Percentiles rank a stretch among this genome's conserved stretches.
phyloP scores from a whole-genome alignment of 1,140 invertebrate genomes.

The Chrysoperla carnea region DNA sequence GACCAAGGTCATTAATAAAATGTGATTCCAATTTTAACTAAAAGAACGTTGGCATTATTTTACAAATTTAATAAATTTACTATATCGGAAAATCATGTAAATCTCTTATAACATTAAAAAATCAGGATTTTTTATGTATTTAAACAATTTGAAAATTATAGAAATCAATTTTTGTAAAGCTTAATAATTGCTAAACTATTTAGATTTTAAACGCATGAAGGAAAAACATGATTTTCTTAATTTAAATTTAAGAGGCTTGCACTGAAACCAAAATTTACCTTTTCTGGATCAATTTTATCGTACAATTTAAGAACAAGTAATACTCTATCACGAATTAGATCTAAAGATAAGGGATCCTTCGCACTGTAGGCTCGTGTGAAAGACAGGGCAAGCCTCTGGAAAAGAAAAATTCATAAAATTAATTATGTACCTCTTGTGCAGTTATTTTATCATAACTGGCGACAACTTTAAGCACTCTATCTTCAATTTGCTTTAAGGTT shows the following conservation, averaged over 20 bases:
- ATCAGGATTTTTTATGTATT: too few species aligned
- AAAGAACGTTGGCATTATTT: slow-evolving; percentile 16
- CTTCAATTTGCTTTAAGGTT: slow-evolving; percentile 37
- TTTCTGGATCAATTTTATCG: slow-evolving; percentile 86
- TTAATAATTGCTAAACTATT: background rate
- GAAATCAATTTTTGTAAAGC: too few species aligned
- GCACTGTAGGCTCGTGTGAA: slow-evolving; percentile 50
- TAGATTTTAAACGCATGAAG: too few species aligned
- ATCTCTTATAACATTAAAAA: too few species aligned
- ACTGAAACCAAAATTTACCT: slow-evolving; percentile 43
- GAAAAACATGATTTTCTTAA: background rate
- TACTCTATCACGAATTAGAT: slow-evolving; percentile 72
- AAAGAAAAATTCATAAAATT: slow-evolving; percentile 29
- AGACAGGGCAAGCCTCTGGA: slow-evolving; percentile 37
- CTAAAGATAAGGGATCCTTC: slow-evolving; percentile 54
- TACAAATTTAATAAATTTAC: background rate
- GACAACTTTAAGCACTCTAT: slow-evolving; percentile 60
- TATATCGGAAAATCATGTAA: background rate
- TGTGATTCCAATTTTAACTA: slow-evolving; percentile 82
- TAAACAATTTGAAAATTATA: too few species aligned
- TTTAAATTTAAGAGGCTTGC: background rate
- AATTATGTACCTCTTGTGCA: slow-evolving; percentile 48
- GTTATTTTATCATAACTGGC: slow-evolving; percentile 62
- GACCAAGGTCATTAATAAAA: slow-evolving; percentile 92
- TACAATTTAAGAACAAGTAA: slow-evolving; percentile 86